Conservation (phyloP, 2,888 invertebrate genomes). For the Drosophila neonasuta region DNA sequence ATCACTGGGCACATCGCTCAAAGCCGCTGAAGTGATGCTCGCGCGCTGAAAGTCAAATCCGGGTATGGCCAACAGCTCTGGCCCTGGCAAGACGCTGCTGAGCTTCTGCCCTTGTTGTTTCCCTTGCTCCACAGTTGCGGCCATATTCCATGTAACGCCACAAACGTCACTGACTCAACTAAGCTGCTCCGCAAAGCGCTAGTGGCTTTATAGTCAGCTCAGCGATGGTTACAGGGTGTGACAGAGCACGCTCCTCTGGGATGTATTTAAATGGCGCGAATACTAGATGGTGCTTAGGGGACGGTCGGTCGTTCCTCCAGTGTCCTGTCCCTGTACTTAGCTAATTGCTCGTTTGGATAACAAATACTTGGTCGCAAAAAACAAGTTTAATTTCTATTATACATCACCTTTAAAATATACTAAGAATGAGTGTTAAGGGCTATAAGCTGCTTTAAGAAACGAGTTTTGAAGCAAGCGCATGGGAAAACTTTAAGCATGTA, state of each 20-base stretch:
- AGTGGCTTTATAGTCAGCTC: slow-evolving; percentile 58
- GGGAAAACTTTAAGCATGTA: not conserved
- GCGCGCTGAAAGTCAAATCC: slow-evolving; percentile 53
- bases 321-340: slow-evolving; percentile 41
- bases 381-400: not conserved
- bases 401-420: not conserved
- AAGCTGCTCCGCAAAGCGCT: slow-evolving; percentile 36
- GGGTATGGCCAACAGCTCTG: slow-evolving; percentile 64
- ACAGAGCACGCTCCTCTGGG: slow-evolving; percentile 43
- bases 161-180: slow-evolving; percentile 37
- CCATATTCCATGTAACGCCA: slow-evolving; percentile 30
- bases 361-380: not conserved
- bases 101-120: slow-evolving; percentile 55
- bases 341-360: slow-evolving; percentile 39
- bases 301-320: slow-evolving; percentile 20
- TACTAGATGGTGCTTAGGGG: slow-evolving; percentile 17
- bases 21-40: slow-evolving; percentile 74
- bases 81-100: slow-evolving; percentile 54
- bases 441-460: too few species aligned
- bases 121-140: slow-evolving; percentile 29
- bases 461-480: too few species aligned
- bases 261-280: slow-evolving; percentile 27
- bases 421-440: too few species aligned
- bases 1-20: slow-evolving; percentile 81
- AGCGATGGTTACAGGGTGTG: slow-evolving; percentile 40